phyloP scores from a whole-genome alignment of 2,113 vertebrate genomes.

The Fukomys damarensis region DNA sequence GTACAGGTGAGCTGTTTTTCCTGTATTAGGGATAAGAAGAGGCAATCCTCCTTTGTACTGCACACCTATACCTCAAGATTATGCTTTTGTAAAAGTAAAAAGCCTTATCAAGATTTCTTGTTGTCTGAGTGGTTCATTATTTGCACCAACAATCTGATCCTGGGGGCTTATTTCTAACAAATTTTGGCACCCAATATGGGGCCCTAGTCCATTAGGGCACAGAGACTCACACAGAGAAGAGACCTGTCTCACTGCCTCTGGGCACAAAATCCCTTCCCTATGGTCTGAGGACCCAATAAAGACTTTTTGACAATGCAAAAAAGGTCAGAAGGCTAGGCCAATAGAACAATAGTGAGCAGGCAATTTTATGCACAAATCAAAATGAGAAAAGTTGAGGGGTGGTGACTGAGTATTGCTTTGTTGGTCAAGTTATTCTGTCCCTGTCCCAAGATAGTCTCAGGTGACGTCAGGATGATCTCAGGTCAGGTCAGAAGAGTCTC shows the following conservation, averaged over 20 bases:
- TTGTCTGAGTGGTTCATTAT: not conserved
- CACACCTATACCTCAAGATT: too few relatives aligned
- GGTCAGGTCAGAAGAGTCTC: not conserved
- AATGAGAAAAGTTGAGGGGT: accelerated
- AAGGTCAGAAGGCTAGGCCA: not conserved
- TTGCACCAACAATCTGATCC: not conserved
- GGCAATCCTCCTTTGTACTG: too few relatives aligned
- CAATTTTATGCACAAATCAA: not conserved
- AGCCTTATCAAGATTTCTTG: not conserved
- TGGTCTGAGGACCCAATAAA: not conserved
- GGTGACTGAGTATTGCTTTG: not conserved
- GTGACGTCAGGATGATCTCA: not conserved
- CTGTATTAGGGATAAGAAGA: too few relatives aligned
- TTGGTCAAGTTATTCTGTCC: not conserved
- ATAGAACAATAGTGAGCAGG: not conserved
- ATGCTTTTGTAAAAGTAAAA: not conserved
- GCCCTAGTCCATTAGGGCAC: not conserved
- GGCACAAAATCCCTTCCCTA: not conserved
- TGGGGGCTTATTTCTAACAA: not conserved
- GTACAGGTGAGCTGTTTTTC: too few relatives aligned
- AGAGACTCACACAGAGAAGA: not conserved
- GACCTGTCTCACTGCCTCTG: not conserved
- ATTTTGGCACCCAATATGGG: not conserved
- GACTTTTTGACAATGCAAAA: not conserved
- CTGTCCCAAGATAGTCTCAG: not conserved